Conservation (phyloP, 1,140 invertebrate genomes). For the Samia ricini region DNA sequence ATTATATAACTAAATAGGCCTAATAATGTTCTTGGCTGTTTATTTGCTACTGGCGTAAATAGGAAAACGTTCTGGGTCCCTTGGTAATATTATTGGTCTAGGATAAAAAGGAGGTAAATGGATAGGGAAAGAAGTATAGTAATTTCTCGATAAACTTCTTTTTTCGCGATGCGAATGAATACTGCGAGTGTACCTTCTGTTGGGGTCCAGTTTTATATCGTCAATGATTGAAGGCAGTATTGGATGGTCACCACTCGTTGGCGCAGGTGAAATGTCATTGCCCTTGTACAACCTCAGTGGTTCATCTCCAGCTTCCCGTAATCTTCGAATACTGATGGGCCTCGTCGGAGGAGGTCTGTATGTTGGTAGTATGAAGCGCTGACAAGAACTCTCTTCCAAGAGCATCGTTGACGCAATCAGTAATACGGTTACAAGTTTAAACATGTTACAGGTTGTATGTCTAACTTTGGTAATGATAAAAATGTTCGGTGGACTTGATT, state of each 20-base stretch:
- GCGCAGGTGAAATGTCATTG: background rate
- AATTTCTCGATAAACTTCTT: background rate
- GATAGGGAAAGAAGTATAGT: background rate
- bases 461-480: background rate
- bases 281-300: conserved; percentile 10
- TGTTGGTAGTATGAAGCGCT: conserved; percentile 2
- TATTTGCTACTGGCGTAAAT: background rate
- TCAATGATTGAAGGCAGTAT: conserved; percentile 10
- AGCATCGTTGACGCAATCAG: background rate
- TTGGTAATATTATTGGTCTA: background rate
- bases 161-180: background rate
- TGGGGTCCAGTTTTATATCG: conserved; percentile 21
- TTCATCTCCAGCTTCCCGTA: background rate
- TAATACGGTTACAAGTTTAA: background rate
- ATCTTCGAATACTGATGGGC: background rate
- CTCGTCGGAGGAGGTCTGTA: background rate
- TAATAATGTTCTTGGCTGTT: background rate
- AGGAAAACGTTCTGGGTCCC: background rate
- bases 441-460: background rate
- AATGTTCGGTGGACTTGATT: background rate
- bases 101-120: background rate
- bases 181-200: conserved; percentile 24
- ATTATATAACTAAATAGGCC: no score
- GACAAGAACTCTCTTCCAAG: background rate
- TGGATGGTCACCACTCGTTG: conserved; percentile 6